Percentiles rank a stretch among this genome's conserved stretches.
These are phyloP conservation scores for Alfaro cultratus DNA, from an alignment of 2,797 vertebrate genomes.

Conservation along the genomic window DNA sequence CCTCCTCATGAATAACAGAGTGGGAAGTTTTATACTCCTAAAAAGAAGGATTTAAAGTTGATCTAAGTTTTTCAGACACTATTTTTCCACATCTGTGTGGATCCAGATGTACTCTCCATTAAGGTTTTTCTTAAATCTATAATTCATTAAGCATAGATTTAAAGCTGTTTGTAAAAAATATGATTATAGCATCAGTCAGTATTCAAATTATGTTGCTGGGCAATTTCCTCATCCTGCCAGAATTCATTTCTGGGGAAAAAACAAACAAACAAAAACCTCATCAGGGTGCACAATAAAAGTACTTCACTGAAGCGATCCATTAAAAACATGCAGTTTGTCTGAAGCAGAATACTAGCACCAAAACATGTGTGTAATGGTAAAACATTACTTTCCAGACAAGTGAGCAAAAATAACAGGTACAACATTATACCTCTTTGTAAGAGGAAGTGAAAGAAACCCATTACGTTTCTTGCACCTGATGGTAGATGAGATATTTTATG, in stretches of 20 bases:
- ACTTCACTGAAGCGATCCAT: not conserved
- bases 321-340: not conserved
- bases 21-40: not conserved
- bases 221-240: constrained; percentile 1
- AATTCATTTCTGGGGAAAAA: not conserved
- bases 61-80: not conserved
- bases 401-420: not conserved
- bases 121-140: not conserved
- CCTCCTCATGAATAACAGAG: not conserved
- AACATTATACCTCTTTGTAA: not conserved
- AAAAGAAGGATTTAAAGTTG: not conserved
- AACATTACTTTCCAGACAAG: not conserved
- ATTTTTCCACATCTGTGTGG: not conserved
- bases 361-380: not conserved
- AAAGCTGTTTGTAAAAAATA: not conserved
- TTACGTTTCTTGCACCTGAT: not conserved
- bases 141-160: not conserved
- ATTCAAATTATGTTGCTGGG: constrained; percentile 1
- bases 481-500: not conserved
- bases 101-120: not conserved
- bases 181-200: constrained; percentile 2
- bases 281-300: not conserved
- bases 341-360: not conserved
- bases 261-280: not conserved
- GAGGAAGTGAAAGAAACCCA: not conserved